These are phyloP conservation scores for Calameuta filiformis DNA, from an alignment of 2,888 invertebrate genomes.

Conservation along the genomic window DNA sequence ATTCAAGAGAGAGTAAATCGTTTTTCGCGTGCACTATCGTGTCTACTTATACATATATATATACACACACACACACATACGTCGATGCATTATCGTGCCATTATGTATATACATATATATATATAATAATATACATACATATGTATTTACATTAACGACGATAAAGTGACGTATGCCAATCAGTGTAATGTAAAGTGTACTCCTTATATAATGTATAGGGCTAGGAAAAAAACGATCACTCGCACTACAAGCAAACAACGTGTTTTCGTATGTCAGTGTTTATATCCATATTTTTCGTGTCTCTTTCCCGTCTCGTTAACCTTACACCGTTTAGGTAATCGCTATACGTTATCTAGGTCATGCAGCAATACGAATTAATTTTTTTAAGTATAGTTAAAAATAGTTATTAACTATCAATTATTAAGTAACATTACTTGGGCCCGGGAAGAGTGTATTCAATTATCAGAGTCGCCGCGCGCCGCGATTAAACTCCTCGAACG, in stretches of 20 bases:
- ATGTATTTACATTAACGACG: not conserved
- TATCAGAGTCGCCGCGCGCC: slow-evolving; percentile 45
- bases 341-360: slow-evolving; percentile 57
- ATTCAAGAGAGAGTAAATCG: not conserved
- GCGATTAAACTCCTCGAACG: slow-evolving; percentile 26
- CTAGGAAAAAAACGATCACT: slow-evolving; percentile 43
- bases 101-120: slow-evolving; percentile 12
- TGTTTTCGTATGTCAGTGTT: not conserved
- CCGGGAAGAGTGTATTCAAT: slow-evolving; percentile 60
- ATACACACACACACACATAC: too few species aligned
- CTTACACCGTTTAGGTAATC: slow-evolving; percentile 23
- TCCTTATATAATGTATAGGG: not conserved
- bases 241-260: slow-evolving; percentile 48
- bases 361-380: slow-evolving; percentile 62
- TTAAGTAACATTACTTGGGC: slow-evolving; percentile 62
- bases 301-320: slow-evolving; percentile 24
- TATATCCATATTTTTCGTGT: not conserved
- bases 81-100: not conserved
- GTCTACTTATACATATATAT: not conserved
- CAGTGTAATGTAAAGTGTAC: not conserved
- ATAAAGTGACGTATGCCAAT: not conserved
- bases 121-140: slow-evolving; percentile 19
- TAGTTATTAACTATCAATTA: slow-evolving; percentile 39
- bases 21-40: not conserved
- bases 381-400: slow-evolving; percentile 49